Base-by-base conservation (phyloP, 2,888 invertebrate species). In the Chalcis sispes region DNA sequence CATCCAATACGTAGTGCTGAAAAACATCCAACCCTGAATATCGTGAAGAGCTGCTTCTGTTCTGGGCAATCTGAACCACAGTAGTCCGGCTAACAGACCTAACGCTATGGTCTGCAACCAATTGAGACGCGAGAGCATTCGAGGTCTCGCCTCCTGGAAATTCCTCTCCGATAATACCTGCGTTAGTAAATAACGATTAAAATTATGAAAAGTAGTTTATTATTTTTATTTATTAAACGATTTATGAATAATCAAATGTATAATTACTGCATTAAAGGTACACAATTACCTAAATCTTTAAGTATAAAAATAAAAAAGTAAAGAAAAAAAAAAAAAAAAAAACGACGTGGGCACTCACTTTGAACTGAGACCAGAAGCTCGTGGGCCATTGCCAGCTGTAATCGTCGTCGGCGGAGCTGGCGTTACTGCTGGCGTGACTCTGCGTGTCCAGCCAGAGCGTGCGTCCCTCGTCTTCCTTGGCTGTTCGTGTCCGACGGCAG, bases 21-120 rank as follows among this genome's bases (percentile, higher is more conserved):
- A 95, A 88, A 95, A 95, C 93, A 95, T 93, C 94, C 94, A 94
- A 59, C 95, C 95, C 88, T 94, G 94, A 78, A 95, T 92, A 88
- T 95, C 95, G 81, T 93, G 92, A 71, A 95, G 89, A 13, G 93
- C 92, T 81, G 93, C 93, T 86, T 95, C 95, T 48, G 91, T 92
- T 74, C 95, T 90, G n/a, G 93, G 93, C 82, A 95, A 89, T 86
- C 94, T 93, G 84, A 94, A 94, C 95, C 95, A 95, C 64, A 95
- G 90, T 32, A 94, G 90, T 13, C 95, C 95, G 0, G 94, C 93
- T 89, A 95, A 90, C 77, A 94, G 83, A 1, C 93, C 94, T 80
- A 95, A 86, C 10, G 93, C 92, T 79, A 94, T 90, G 1, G 94
- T 94, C 89, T 95, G 95, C 73, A 94, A 90, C 93, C 94, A 94